Evolutionary conservation across 1,140 invertebrate genomes (phyloP).

Genomic region (Apis laboriosa): DNA sequence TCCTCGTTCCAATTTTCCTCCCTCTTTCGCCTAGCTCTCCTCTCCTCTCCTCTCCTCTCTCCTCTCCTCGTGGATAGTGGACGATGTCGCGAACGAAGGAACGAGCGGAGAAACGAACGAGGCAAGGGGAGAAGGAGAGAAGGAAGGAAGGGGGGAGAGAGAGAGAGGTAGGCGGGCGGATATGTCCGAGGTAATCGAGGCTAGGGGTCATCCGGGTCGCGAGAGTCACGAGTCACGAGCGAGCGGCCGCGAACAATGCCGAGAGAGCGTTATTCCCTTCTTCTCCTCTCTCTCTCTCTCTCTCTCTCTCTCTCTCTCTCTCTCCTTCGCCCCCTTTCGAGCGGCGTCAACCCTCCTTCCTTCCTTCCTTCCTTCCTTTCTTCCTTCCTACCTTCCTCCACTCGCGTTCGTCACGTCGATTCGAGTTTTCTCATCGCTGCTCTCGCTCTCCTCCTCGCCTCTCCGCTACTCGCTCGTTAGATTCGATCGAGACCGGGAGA

Average conservation of each 20-base stretch:
- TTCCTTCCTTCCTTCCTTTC: not conserved
- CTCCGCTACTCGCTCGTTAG: constrained; percentile 75
- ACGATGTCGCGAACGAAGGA: too few species aligned
- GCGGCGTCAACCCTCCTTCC: not conserved
- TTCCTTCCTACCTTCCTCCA: not conserved
- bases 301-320: not conserved
- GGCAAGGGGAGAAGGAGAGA: constrained; percentile 16
- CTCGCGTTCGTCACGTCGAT: not conserved
- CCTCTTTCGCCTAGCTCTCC: constrained; percentile 8
- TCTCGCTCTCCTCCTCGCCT: not conserved
- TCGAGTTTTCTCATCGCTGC: not conserved
- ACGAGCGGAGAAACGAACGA: too few species aligned
- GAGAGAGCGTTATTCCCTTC: constrained; percentile 58
- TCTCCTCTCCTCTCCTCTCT: too few species aligned
- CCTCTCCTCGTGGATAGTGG: too few species aligned
- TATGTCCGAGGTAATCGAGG: constrained; percentile 81
- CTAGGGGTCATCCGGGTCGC: constrained; percentile 79
- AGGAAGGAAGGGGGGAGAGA: too few species aligned
- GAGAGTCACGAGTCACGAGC: constrained; percentile 80
- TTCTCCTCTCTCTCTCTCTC: too few species aligned
- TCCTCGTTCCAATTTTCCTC: not conserved
- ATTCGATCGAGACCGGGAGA: constrained; percentile 76
- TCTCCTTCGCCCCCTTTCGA: constrained; percentile 8
- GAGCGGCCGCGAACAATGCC: constrained; percentile 79
- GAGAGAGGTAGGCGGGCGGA: constrained; percentile 73